These are phyloP conservation scores for Lacerta bilineata DNA, from an alignment of 2,797 vertebrate genomes.

Conservation along the genomic window DNA sequence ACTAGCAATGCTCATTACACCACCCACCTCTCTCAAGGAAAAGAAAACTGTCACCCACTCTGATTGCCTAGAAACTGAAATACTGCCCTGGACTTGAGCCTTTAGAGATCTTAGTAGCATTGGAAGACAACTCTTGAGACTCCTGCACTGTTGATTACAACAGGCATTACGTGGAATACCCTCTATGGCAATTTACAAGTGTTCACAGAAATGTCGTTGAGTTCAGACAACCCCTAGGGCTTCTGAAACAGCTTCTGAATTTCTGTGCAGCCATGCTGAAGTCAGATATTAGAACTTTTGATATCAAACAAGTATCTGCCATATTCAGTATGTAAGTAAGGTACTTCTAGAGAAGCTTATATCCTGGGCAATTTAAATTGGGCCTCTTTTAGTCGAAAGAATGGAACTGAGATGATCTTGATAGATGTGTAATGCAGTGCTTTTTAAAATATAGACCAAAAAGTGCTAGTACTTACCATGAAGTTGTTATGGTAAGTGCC, in stretches of 20 bases:
- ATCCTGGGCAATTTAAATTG: not conserved
- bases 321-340: not conserved
- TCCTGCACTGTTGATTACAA: slow-evolving; percentile 49
- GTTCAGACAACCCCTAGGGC: slow-evolving; percentile 33
- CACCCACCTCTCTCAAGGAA: slow-evolving; percentile 44
- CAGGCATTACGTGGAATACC: slow-evolving; percentile 37
- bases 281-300: slow-evolving; percentile 19
- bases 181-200: slow-evolving; percentile 46
- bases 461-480: no score
- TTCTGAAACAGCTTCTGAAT: slow-evolving; percentile 47
- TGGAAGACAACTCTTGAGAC: slow-evolving; percentile 42
- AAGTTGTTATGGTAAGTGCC: no score
- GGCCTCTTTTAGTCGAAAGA: not conserved
- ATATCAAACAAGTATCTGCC: slow-evolving; percentile 29
- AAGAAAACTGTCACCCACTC: slow-evolving; percentile 33
- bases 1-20: slow-evolving; percentile 13
- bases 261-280: not conserved
- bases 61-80: slow-evolving; percentile 49
- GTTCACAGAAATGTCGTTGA: slow-evolving; percentile 37
- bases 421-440: not conserved
- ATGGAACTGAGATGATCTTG: not conserved
- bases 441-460: no score
- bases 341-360: not conserved
- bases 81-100: slow-evolving; percentile 5
- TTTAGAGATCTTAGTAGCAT: slow-evolving; percentile 23